Base-by-base conservation (phyloP, 2,797 vertebrate species). In the Argentina silus region DNA sequence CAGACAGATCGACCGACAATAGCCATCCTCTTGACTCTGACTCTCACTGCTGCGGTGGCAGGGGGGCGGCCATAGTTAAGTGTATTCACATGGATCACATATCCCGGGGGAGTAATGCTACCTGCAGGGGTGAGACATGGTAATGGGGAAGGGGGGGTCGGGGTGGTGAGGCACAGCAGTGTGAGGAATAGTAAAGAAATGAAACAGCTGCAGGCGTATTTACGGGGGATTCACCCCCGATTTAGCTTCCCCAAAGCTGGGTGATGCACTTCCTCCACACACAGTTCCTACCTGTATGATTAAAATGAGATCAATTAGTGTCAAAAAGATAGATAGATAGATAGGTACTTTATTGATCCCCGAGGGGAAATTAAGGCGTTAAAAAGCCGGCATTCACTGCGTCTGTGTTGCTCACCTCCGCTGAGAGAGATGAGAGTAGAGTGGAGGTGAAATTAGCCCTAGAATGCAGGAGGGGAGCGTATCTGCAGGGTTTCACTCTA, bases 191-290 rank as follows among this genome's bases (percentile, higher is more conserved):
- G 17, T 45, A 47, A 6, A 42, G 62, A 48, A 47, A 19, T 45
- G 15, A 63, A n/a, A n/a, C 15, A n/a, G 4, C 61, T 45, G 17
- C 15, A 19, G n/a, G 8, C 10, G 62, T 65, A 19, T 47, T 44
- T 15, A 65, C 62, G 14, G 62, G 43, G 62, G 43, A 15, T 47
- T 64, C 43, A 21, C 42, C 61, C 10, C 48, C 48, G 10, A 45
- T 64, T 60, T 27, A 60, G 12, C 57, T 60, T 60, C 57, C 62
- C 43, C 62, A 44, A 64, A 47, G 43, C 42, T n/a, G 43, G 43
- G 10, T 47, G 43, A 64, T 45, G 43, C 43, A 17, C 62, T 64
- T 19, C 17, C 43, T 8, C 42, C 21, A 59, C 19, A 59, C 17
- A 65, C 14, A 12, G n/a, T 10, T 17, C 17, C 44, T 44, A 21